A percentile compares a stretch with the other conserved stretches of the same genome.
phyloP scores from a whole-genome alignment of 2,797 vertebrate genomes.

The Urophycis tenuis region DNA sequence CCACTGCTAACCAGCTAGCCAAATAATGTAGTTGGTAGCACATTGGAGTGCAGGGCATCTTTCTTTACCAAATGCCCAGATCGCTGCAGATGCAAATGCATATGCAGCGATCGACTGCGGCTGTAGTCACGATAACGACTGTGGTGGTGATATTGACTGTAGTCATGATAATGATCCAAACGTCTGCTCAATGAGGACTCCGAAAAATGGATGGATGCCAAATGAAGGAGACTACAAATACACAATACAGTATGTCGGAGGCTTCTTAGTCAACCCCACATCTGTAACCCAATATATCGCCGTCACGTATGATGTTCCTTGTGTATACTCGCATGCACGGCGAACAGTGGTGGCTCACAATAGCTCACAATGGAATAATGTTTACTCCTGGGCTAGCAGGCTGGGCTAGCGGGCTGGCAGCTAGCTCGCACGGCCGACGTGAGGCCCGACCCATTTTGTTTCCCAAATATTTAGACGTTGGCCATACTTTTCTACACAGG shows the following conservation, averaged over 20 bases:
- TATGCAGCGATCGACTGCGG: too few species aligned
- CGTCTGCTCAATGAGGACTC: conserved; percentile 51
- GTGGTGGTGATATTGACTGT: too few species aligned
- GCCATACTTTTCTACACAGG: conserved; percentile 40
- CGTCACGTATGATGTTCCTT: too few species aligned
- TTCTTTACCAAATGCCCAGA: too few species aligned
- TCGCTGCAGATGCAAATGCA: too few species aligned
- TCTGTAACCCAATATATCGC: too few species aligned
- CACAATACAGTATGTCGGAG: conserved; percentile 42
- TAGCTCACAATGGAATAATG: conserved; percentile 47
- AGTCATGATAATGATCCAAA: background rate
- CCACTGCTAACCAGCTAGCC: background rate
- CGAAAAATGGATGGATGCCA: conserved; percentile 67
- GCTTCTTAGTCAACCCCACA: background rate
- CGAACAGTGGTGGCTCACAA: too few species aligned
- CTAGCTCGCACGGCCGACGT: conserved; percentile 68
- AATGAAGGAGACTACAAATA: conserved; percentile 59
- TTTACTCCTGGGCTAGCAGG: conserved; percentile 67
- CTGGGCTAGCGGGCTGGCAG: conserved; percentile 59
- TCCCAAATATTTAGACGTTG: conserved; percentile 64
- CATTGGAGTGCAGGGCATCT: too few species aligned
- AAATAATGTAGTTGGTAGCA: too few species aligned
- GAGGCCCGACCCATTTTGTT: conserved; percentile 74
- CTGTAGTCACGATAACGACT: too few species aligned
- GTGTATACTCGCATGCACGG: too few species aligned